phyloP scores from a whole-genome alignment of 1,140 invertebrate genomes.

The Drosophila miranda region DNA sequence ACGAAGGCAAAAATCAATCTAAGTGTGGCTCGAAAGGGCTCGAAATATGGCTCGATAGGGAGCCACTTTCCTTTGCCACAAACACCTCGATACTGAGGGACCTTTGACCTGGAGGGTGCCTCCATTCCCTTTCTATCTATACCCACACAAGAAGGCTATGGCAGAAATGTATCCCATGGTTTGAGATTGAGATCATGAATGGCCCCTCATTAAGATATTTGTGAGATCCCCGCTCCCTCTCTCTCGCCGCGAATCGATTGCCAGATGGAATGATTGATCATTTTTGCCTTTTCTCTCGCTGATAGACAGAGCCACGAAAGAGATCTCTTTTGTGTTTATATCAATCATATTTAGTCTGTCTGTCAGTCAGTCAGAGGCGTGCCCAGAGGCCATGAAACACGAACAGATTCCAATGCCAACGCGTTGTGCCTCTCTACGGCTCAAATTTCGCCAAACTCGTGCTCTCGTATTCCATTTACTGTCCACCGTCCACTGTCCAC shows the following conservation, averaged over 20 bases:
- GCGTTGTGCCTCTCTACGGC: conserved; percentile 10
- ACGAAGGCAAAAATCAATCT: no score
- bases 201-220: conserved; percentile 20
- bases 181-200: conserved; percentile 14
- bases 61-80: no score
- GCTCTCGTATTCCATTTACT: neutral
- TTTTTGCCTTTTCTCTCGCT: conserved; percentile 1
- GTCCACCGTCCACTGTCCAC: no score
- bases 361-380: conserved; percentile 9
- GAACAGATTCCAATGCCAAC: conserved; percentile 36
- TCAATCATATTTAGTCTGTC: conserved; percentile 71
- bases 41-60: no score
- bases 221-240: conserved; percentile 13
- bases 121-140: no score
- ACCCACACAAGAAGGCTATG: no score
- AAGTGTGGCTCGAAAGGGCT: no score
- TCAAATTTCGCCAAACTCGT: conserved; percentile 49
- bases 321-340: conserved; percentile 40
- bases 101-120: no score
- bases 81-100: no score
- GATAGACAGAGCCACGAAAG: neutral
- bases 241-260: conserved; percentile 14
- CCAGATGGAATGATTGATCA: conserved; percentile 28
- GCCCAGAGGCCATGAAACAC: conserved; percentile 17
- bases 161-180: conserved; percentile 18